Base-by-base conservation (phyloP, 2,797 vertebrate genomes). In the Tolypeutes matacus region DNA sequence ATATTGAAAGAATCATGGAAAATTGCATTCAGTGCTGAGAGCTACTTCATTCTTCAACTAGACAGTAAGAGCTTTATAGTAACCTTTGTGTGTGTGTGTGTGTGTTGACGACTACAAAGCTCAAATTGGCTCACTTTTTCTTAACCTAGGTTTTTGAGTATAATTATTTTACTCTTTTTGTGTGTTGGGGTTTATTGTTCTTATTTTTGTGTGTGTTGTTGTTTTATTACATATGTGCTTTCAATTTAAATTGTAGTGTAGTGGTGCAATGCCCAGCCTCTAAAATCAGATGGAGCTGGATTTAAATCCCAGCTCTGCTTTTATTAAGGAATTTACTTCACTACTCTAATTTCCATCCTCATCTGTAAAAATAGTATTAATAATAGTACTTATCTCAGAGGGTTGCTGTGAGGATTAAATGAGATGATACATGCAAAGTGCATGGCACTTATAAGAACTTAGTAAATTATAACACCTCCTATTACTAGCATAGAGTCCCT, bases 261-360 rank as follows among this genome's bases (percentile, higher is more conserved):
- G 20, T 58, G 17, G 62, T 49, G 70, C 86, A 62, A 31, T 36
- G 0, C 2, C 7, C 21, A 89, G 29, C 2, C 53, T 83, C 46
- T 80, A 62, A 86, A 89, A 84, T 76, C 11, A 73, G 20, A 62
- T 29, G 53, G 39, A 86, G 34, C 56, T 82, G 20, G 15, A 86
- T 82, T 93, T 91, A 89, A 91, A 46, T 2, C 10, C 25, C 23
- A 60, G 5, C 8, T 94, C 62, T 95, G 21, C 42, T 73, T 17
- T 3, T n/a, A 15, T 73, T 89, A n/a, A n/a, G 7, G 11, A 72
- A 91, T 39, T 94, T 92, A 93, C 77, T 91, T 95, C 53, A 53
- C 15, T 51, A 70, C 34, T 60, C 23, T 86, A 49, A 46, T 75
- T 84, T 67, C 12, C n/a, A 78, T 76, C 64, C 18, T 80, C 42